phyloP scores from a whole-genome alignment of 2,888 invertebrate genomes.

The Fragum fragum region DNA sequence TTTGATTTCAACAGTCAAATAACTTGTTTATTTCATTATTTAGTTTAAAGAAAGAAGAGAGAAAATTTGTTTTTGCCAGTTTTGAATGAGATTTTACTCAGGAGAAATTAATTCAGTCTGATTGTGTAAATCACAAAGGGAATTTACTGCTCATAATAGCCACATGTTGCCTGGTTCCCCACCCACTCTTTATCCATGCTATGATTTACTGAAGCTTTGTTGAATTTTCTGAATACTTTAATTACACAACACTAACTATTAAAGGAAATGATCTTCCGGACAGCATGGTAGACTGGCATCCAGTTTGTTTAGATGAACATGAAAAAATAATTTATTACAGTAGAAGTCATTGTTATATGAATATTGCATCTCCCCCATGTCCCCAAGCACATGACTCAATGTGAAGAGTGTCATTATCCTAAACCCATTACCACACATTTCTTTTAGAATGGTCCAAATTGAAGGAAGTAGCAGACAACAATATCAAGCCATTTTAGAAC shows the following conservation, averaged over 20 bases:
- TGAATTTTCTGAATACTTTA: constrained; percentile 30
- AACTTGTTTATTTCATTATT: too few species aligned
- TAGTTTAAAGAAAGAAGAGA: too few species aligned
- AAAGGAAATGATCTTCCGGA: constrained; percentile 18
- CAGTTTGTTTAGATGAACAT: constrained; percentile 17
- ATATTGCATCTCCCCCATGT: constrained; percentile 7
- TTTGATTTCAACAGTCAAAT: too few species aligned
- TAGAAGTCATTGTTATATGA: constrained; percentile 22
- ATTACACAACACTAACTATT: constrained; percentile 22
- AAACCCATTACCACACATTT: too few species aligned
- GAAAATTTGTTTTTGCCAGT: too few species aligned
- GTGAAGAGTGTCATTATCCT: not conserved
- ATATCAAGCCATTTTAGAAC: too few species aligned
- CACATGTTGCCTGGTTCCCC: constrained; percentile 22
- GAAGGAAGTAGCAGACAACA: too few species aligned
- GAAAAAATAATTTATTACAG: constrained; percentile 21
- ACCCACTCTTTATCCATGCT: constrained; percentile 6
- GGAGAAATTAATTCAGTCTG: constrained; percentile 30
- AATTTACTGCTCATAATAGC: constrained; percentile 20
- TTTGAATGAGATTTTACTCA: constrained; percentile 20
- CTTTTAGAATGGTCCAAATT: too few species aligned
- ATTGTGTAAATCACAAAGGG: constrained; percentile 10
- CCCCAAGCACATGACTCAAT: constrained; percentile 13
- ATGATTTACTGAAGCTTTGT: constrained; percentile 29
- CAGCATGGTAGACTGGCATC: constrained; percentile 1